Evolutionary conservation across 2,888 invertebrate genomes (phyloP).

Genomic region (Lysandra bellargus): DNA sequence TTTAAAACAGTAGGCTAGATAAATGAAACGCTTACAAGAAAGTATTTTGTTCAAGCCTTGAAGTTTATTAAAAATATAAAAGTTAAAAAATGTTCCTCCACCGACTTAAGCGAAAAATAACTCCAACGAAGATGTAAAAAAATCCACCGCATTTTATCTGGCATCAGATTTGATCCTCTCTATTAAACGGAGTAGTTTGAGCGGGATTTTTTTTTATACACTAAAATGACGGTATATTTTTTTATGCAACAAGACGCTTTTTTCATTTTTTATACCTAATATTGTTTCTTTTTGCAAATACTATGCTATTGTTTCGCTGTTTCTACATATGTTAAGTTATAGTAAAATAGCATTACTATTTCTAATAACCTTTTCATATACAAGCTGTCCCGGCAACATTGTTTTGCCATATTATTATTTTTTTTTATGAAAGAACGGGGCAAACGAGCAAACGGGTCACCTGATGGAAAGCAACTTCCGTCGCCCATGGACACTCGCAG

Average conservation of each 20-base stretch:
- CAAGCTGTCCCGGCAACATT: no score
- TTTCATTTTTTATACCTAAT: background rate
- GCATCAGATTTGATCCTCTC: slow-evolving; percentile 33
- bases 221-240: background rate
- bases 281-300: no score
- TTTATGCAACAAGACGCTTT: background rate
- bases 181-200: slow-evolving; percentile 31
- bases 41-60: background rate
- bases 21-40: background rate
- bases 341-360: no score
- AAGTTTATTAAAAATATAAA: slow-evolving; percentile 28
- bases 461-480: no score
- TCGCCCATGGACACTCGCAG: no score
- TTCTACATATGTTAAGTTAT: no score
- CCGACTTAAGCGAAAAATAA: slow-evolving; percentile 32
- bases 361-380: no score
- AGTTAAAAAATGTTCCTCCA: slow-evolving; percentile 26
- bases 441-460: no score
- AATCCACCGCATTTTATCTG: slow-evolving; percentile 31
- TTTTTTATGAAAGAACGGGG: no score
- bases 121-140: slow-evolving; percentile 28
- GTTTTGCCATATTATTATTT: no score
- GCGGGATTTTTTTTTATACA: slow-evolving; percentile 9
- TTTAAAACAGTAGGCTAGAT: background rate
- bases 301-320: no score